Conservation (phyloP, 2,888 invertebrate genomes). For the Eupelmus urozonus region DNA sequence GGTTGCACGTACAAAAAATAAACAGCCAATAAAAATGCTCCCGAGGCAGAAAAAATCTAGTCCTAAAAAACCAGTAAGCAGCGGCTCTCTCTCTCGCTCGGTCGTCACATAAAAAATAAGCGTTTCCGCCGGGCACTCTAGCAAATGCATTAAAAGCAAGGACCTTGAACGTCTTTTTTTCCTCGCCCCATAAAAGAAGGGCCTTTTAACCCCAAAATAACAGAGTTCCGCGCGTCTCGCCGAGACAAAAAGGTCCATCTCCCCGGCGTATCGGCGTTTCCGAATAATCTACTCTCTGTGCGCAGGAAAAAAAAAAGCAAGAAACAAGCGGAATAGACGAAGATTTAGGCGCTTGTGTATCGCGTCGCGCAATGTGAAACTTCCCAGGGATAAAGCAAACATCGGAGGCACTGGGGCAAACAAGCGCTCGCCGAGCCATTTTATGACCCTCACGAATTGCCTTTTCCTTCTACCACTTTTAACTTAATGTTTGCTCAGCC, state of each 20-base stretch:
- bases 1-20: no score
- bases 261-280: constrained; percentile 19
- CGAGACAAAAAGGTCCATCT: not conserved
- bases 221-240: not conserved
- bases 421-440: constrained; percentile 42
- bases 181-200: constrained; percentile 12
- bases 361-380: constrained; percentile 49
- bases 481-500: constrained; percentile 57
- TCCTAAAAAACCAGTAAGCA: constrained; percentile 2
- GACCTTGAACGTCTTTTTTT: constrained; percentile 42
- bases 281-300: constrained; percentile 47
- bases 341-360: constrained; percentile 9
- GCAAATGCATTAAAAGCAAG: constrained; percentile 41
- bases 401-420: constrained; percentile 45
- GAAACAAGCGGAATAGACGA: not conserved
- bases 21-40: constrained; percentile 33
- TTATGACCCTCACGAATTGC: constrained; percentile 56
- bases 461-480: constrained; percentile 49
- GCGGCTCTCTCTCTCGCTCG: no score
- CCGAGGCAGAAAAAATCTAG: not conserved
- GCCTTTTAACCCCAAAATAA: constrained; percentile 37
- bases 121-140: not conserved
- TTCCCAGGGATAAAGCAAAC: constrained; percentile 55
- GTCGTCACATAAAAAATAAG: not conserved
- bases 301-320: not conserved